These are phyloP conservation scores for Ophion obscuratus DNA, from an alignment of 2,888 invertebrate genomes.

Conservation along the genomic window DNA sequence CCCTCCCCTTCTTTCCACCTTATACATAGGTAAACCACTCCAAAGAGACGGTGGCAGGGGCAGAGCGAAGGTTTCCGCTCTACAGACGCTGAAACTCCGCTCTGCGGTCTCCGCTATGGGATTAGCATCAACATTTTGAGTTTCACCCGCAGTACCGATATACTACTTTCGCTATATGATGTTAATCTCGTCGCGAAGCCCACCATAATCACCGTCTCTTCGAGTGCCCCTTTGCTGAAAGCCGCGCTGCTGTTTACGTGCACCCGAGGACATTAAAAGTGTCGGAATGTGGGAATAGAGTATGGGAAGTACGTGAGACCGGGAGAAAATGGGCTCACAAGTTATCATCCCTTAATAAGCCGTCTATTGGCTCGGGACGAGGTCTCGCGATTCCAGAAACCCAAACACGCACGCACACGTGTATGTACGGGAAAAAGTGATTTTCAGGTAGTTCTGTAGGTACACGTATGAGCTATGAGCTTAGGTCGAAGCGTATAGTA, in stretches of 20 bases:
- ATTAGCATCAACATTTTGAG: constrained; percentile 46
- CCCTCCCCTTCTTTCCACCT: too few species aligned
- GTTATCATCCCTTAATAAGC: constrained; percentile 7
- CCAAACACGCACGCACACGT: too few species aligned
- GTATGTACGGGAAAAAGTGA: too few species aligned
- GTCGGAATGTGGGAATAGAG: constrained; percentile 8
- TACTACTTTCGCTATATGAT: constrained; percentile 39
- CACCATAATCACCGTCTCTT: not conserved
- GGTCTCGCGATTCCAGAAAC: not conserved
- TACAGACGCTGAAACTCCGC: constrained; percentile 1
- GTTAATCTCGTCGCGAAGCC: constrained; percentile 48
- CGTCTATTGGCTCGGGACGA: constrained; percentile 7
- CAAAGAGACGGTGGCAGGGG: too few species aligned
- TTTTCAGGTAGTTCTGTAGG: too few species aligned
- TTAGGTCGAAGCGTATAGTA: too few species aligned
- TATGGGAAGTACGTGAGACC: constrained; percentile 20
- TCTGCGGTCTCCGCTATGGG: constrained; percentile 8
- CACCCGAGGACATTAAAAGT: too few species aligned
- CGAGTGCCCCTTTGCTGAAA: too few species aligned
- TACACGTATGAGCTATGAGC: too few species aligned
- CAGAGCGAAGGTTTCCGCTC: not conserved
- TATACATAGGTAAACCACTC: too few species aligned
- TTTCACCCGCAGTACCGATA: constrained; percentile 26
- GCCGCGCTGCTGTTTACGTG: too few species aligned
- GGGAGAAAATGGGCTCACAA: constrained; percentile 1